Base-by-base conservation (phyloP, 2,888 invertebrate species). In the Cotesia congregata region DNA sequence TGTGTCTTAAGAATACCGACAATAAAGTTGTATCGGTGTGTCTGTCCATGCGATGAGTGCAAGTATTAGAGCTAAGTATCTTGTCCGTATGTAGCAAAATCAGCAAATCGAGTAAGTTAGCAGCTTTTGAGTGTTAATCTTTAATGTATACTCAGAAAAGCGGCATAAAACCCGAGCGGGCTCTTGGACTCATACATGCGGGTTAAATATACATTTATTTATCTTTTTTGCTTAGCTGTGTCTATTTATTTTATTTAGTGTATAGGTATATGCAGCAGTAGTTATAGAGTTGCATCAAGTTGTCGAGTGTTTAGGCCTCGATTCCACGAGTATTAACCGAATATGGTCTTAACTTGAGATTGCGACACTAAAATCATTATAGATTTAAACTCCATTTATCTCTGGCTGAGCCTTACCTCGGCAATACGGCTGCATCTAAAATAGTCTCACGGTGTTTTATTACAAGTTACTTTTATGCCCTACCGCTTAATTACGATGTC, bases 321-420 rank as follows among this genome's bases (percentile, higher is more conserved):
- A 73, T 73, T 73, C 72, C 72, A 64, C 64, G 40, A 72, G 30
- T n/a, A 64, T 72, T 77, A 71, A 17, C 77, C 77, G 65, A 77
- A 77, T 77, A 77, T 77, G 77, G 77, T 64, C 40, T 73, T 77
- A 50, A 74, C 64, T 65, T 15, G 65, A 67, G 65, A 77, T 73
- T 77, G 69, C 72, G 62, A 62, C 72, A 69, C 71, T 62, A 50
- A 30, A 59, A n/a, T n/a, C n/a, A 17, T 39, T 64, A 69, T 64
- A 40, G 62, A 69, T 68, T 50, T 74, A 17, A 59, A 50, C 50
- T 50, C 50, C 50, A 64, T 64, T 64, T 64, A 64, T 20, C 15
- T 50, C 50, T 9, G 50, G 3, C 30, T 30, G 30, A 30, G 30
- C 30, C 30, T 30, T 30, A 68, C 68, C 64, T 71, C n/a, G 40